Conservation (phyloP, 2,797 vertebrate species). For the Salarias fasciatus region DNA sequence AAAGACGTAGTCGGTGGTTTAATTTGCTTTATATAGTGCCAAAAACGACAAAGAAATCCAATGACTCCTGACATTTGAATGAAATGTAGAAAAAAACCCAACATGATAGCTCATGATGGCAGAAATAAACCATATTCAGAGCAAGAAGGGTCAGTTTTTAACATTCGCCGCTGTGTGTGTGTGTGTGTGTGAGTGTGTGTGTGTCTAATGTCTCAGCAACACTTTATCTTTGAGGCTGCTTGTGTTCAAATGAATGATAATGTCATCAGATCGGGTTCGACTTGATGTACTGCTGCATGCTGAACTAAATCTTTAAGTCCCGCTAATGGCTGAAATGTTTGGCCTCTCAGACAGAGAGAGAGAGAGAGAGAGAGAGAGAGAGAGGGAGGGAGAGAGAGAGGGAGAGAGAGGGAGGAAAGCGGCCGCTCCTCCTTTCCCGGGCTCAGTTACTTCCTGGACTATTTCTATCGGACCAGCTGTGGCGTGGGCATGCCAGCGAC, state of each 20-base stretch:
- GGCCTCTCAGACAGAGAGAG: constrained; percentile 2
- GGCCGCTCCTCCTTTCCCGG: constrained; percentile 45
- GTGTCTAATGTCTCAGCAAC: neutral
- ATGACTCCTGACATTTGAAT: too few relatives aligned
- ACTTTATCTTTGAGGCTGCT: constrained; percentile 5
- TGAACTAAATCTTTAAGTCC: constrained; percentile 27
- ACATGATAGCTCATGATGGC: too few relatives aligned
- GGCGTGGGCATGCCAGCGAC: constrained; percentile 60
- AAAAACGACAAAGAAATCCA: too few relatives aligned
- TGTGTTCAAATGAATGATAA: constrained; percentile 12
- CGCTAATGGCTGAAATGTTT: constrained; percentile 30
- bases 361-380: too few relatives aligned
- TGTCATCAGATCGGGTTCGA: constrained; percentile 32
- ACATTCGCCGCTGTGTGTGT: too few relatives aligned
- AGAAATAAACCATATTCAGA: too few relatives aligned
- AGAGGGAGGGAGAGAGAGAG: too few relatives aligned
- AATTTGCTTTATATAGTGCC: too few relatives aligned
- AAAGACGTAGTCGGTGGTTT: too few relatives aligned
- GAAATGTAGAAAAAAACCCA: too few relatives aligned
- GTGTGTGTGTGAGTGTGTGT: too few relatives aligned
- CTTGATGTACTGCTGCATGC: constrained; percentile 18
- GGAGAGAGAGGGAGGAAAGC: neutral
- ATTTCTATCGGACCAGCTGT: constrained; percentile 80
- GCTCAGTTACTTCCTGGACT: constrained; percentile 74
- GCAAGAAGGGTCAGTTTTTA: too few relatives aligned